Conservation (phyloP, 2,888 invertebrate genomes). For the Chloroclystis v-ata region DNA sequence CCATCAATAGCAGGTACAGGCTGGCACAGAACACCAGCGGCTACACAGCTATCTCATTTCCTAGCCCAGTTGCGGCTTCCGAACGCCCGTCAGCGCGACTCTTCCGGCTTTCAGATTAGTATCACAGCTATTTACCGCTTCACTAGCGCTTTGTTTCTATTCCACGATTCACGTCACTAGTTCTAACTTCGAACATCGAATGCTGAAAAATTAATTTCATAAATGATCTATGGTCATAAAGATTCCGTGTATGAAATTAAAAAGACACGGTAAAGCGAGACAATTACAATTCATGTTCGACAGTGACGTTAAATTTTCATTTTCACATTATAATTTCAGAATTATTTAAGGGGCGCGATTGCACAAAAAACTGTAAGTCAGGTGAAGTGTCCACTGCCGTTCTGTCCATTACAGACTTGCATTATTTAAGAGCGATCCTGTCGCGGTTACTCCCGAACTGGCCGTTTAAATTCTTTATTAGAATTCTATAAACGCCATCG, state of each 20-base stretch:
- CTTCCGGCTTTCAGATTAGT: slow-evolving; percentile 76
- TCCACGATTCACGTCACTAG: slow-evolving; percentile 45
- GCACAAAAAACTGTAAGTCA: slow-evolving; percentile 47
- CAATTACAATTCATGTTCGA: slow-evolving; percentile 14
- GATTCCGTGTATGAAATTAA: slow-evolving; percentile 19
- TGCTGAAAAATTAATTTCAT: background rate
- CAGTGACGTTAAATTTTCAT: slow-evolving; percentile 8
- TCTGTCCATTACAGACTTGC: slow-evolving; percentile 71
- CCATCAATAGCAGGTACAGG: slow-evolving; percentile 46
- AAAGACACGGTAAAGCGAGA: slow-evolving; percentile 14
- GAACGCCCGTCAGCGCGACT: slow-evolving; percentile 67
- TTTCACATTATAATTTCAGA: slow-evolving; percentile 4
- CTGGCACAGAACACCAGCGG: slow-evolving; percentile 49
- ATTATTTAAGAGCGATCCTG: slow-evolving; percentile 68
- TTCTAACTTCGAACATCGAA: slow-evolving; percentile 27
- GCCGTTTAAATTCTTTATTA: slow-evolving; percentile 67
- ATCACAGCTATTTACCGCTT: slow-evolving; percentile 71
- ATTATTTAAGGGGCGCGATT: slow-evolving; percentile 1
- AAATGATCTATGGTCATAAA: background rate
- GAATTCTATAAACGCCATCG: slow-evolving; percentile 63
- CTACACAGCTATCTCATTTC: slow-evolving; percentile 76
- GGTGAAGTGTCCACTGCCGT: slow-evolving; percentile 46
- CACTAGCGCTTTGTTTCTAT: slow-evolving; percentile 62
- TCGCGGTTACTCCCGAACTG: slow-evolving; percentile 53
- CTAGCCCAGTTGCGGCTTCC: slow-evolving; percentile 76